These are phyloP conservation scores for Ianthella basta DNA, from an alignment of 37 sponge, comb jelly and placozoan species.

Conservation along the genomic window DNA sequence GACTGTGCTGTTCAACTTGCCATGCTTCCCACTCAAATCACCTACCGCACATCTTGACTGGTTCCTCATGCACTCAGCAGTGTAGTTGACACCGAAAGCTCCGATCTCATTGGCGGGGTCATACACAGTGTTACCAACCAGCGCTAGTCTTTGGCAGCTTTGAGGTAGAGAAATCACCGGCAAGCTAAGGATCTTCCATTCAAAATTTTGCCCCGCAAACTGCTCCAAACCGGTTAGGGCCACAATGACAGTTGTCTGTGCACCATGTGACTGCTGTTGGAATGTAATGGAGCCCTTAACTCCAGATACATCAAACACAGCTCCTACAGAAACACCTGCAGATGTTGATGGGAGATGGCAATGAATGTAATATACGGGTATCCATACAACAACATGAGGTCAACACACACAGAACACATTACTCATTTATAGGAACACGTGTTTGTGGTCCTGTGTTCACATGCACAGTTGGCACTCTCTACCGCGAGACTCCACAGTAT, in stretches of 20 bases:
- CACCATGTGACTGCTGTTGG: conserved; percentile 32
- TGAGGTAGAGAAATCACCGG: conserved; percentile 28
- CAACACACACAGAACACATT: background rate
- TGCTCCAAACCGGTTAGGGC: conserved; percentile 34
- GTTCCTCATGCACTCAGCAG: conserved; percentile 14
- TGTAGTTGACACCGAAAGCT: conserved; percentile 28
- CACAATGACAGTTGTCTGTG: conserved; percentile 39
- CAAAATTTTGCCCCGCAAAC: background rate
- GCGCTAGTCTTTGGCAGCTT: conserved; percentile 25
- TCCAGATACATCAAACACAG: conserved; percentile 55
- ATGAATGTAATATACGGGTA: no score
- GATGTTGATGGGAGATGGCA: no score
- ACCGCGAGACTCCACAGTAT: no score
- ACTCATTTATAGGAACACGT: background rate
- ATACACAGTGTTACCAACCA: conserved; percentile 10
- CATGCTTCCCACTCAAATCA: conserved; percentile 74
- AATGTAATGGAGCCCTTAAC: conserved; percentile 62
- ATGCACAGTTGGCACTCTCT: background rate
- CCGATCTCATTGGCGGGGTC: conserved; percentile 42
- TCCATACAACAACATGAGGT: no score
- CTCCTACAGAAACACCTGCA: conserved; percentile 17
- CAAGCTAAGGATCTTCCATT: conserved; percentile 68
- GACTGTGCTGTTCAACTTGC: conserved; percentile 13
- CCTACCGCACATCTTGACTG: conserved; percentile 58
- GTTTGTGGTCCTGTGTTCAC: background rate